Percentiles rank a stretch among this genome's conserved stretches.
Conservation (phyloP, 2,113 vertebrate species). For the Actenoides hombroni region DNA sequence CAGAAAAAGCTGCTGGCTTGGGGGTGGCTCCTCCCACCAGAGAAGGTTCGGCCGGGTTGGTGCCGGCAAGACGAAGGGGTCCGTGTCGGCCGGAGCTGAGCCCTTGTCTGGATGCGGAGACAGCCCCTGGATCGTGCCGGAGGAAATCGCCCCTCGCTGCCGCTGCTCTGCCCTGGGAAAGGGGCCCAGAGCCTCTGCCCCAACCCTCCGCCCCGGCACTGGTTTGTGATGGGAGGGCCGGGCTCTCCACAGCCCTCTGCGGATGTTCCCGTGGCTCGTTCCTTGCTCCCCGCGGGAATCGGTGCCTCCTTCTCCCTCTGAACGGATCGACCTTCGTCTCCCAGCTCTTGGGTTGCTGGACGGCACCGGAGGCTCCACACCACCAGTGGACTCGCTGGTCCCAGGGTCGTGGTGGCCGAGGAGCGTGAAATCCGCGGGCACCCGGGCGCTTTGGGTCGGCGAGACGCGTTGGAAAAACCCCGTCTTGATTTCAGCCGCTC, state of each 20-base stretch:
- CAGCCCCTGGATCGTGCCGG: fast-evolving
- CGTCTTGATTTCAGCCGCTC: fast-evolving
- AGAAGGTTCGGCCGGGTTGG: background rate
- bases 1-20: background rate
- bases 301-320: background rate
- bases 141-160: fast-evolving
- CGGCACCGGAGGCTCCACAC: fast-evolving
- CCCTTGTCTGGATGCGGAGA: fast-evolving
- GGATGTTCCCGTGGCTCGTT: background rate
- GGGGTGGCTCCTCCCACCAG: fast-evolving
- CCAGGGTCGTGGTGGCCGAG: fast-evolving
- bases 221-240: background rate
- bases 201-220: background rate
- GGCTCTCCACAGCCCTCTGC: background rate
- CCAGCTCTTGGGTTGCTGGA: background rate
- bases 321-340: background rate
- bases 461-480: background rate
- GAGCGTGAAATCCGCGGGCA: fast-evolving
- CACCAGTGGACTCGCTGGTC: too few species aligned
- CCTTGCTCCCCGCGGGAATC: background rate
- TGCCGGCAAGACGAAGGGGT: background rate
- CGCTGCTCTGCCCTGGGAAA: background rate
- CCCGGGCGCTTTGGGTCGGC: fast-evolving
- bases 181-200: background rate
- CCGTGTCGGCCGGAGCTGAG: fast-evolving